These are phyloP conservation scores for Chiloscyllium plagiosum DNA, from an alignment of 2,113 vertebrate genomes.

Conservation along the genomic window DNA sequence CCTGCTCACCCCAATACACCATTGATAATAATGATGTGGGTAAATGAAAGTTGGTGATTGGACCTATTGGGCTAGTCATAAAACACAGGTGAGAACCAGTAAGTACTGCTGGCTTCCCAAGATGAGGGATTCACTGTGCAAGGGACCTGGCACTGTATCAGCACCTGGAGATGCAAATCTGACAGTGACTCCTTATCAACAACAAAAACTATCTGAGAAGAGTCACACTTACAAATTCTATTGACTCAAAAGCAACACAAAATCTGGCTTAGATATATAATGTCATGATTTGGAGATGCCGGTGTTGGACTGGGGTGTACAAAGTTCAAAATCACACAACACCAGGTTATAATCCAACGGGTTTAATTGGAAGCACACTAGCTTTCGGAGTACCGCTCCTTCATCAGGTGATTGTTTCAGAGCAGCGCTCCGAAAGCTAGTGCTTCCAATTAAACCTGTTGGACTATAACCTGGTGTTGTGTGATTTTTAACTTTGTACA, in stretches of 20 bases:
- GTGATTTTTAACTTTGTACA: no score
- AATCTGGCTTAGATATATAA: background rate
- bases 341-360: no score
- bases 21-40: background rate
- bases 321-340: no score
- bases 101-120: background rate
- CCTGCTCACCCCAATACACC: background rate
- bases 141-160: background rate
- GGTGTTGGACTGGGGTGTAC: no score
- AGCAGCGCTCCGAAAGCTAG: no score
- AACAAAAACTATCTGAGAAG: background rate
- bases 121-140: background rate
- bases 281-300: no score
- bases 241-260: background rate
- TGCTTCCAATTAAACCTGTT: no score
- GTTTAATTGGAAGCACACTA: no score
- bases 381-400: no score
- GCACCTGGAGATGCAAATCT: background rate
- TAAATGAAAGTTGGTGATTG: no score
- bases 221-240: background rate
- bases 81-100: background rate
- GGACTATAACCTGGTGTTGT: no score
- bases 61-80: background rate
- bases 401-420: no score
- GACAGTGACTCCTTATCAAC: background rate